Conservation (phyloP, 1,140 invertebrate species). For the Nymphalis io region DNA sequence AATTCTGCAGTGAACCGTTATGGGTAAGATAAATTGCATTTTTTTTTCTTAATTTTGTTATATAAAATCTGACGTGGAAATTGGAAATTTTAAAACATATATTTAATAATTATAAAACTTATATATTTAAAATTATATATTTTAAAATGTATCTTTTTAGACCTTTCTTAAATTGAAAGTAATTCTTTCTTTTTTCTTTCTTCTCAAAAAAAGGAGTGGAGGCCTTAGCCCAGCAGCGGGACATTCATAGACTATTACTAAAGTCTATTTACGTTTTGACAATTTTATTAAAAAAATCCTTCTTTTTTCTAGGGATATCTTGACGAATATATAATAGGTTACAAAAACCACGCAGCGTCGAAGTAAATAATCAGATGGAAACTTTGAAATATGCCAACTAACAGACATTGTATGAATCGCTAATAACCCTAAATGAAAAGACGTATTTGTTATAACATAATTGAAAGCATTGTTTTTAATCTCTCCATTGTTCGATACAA, state of each 20-base stretch:
- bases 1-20: constrained; percentile 17
- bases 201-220: too few relatives aligned
- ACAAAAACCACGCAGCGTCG: background rate
- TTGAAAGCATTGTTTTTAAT: too few relatives aligned
- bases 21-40: constrained; percentile 14
- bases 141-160: too few relatives aligned
- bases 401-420: background rate
- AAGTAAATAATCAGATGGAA: background rate
- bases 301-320: constrained; percentile 6
- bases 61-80: background rate
- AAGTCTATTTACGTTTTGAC: background rate
- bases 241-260: too few relatives aligned
- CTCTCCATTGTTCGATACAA: too few relatives aligned
- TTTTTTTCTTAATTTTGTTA: background rate
- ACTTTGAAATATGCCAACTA: background rate
- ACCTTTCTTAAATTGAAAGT: too few relatives aligned
- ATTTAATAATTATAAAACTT: too few relatives aligned
- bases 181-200: too few relatives aligned
- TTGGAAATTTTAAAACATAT: background rate
- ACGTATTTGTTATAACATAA: too few relatives aligned
- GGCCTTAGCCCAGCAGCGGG: too few relatives aligned
- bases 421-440: too few relatives aligned
- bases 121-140: too few relatives aligned
- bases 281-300: background rate
- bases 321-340: background rate